These are phyloP conservation scores for Stichopus chloronotus DNA, from an alignment of 35 echinoderm and acorn worm genomes.

Conservation along the genomic window DNA sequence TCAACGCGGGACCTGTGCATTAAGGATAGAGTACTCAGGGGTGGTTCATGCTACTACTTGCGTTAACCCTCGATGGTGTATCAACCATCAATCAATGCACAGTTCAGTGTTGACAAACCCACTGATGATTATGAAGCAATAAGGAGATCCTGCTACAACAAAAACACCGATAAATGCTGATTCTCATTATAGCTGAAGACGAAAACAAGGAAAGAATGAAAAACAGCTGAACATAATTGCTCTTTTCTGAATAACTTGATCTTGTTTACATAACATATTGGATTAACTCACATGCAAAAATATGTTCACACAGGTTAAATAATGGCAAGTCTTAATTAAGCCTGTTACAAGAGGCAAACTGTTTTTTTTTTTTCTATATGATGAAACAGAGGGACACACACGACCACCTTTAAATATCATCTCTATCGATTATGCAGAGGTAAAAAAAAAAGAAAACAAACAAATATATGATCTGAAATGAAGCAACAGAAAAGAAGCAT, in stretches of 20 bases:
- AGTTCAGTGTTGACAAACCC: no score
- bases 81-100: no score
- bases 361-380: neutral
- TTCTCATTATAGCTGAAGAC: neutral
- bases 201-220: neutral
- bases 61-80: no score
- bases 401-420: neutral
- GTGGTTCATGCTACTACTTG: no score
- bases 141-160: no score
- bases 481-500: no score
- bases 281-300: constrained; percentile 46
- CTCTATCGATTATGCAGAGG: neutral
- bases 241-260: constrained; percentile 50
- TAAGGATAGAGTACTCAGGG: no score
- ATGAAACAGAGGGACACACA: neutral
- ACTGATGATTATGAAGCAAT: no score
- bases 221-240: constrained; percentile 6
- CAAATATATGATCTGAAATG: neutral
- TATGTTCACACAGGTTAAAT: constrained; percentile 20
- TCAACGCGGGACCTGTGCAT: no score
- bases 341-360: neutral
- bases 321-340: constrained; percentile 30
- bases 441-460: neutral
- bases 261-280: constrained; percentile 44
- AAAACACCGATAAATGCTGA: no score